These are phyloP conservation scores for Heliocidaris tuberculata DNA, from an alignment of 35 echinoderm and acorn worm species.

Conservation along the genomic window DNA sequence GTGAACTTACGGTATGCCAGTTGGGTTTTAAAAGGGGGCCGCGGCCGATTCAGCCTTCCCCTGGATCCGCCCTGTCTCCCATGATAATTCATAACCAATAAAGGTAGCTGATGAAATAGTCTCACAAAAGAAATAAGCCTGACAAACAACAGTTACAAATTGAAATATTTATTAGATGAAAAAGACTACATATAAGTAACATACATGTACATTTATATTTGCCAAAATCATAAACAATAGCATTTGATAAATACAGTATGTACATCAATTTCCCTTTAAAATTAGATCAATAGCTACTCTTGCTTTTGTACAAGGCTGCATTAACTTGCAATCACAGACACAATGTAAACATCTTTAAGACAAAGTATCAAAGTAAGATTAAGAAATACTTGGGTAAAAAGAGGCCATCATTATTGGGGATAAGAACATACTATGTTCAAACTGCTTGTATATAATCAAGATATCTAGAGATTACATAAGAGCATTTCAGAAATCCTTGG, in stretches of 20 bases:
- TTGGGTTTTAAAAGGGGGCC: too few relatives aligned
- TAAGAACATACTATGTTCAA: background rate
- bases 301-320: too few relatives aligned
- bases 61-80: too few relatives aligned
- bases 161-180: slow-evolving; percentile 14
- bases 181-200: background rate
- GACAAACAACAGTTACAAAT: background rate
- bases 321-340: too few relatives aligned
- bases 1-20: too few relatives aligned
- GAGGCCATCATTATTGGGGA: too few relatives aligned
- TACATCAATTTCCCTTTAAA: background rate
- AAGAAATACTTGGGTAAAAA: too few relatives aligned
- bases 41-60: too few relatives aligned
- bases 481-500: background rate
- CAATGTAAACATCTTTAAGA: too few relatives aligned
- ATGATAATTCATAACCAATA: too few relatives aligned
- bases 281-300: background rate
- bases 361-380: too few relatives aligned
- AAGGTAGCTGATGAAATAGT: background rate
- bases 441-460: background rate
- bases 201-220: background rate
- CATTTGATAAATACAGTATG: background rate
- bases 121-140: background rate
- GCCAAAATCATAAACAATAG: background rate
- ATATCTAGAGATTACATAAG: background rate